Base-by-base conservation (phyloP, 2,888 invertebrate species). In the Xestia sexstrigata region DNA sequence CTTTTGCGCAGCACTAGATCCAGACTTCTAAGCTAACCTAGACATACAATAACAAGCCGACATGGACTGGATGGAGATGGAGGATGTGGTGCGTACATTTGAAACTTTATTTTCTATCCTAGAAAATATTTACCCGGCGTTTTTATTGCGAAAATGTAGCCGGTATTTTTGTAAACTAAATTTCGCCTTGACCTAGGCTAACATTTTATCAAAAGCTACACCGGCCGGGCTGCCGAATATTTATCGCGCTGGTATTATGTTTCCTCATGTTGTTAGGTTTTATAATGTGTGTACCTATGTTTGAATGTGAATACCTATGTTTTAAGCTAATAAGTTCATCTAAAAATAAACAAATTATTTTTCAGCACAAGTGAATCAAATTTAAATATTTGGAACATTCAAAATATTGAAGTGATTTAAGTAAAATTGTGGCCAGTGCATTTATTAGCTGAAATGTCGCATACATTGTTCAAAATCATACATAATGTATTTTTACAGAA, bases 11-110 rank as follows among this genome's bases (percentile, higher is more conserved):
- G 90, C 90, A 91, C 91, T 92, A 93, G 91, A 92, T 90, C 92
- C 92, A 92, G 92, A 94, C 91, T 92, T 91, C 89, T 88, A 88
- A 93, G 90, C 92, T 92, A 92, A 94, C 92, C 93, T 92, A 93
- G 91, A 91, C 89, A 90, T 88, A 92, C 90, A 92, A 91, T 89
- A 90, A 91, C 90, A 90, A 90, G 92, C 90, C 93, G 92, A 92
- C 91, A 96, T 96, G 96, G 96, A 96, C 93, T 96, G 96, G 96
- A 96, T 96, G 95, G 96, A 96, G 91, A 93, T 95, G 94, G 95
- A 94, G 87, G 95, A 96, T 89, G 95, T 96, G 95, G 96, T 96
- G 90, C 93, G 96, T 96, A 95, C 89, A 78, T 81, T 92, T 90
- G 4, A 78, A 73, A 62, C 73, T 82, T 77, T 85, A 84, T 85